phyloP scores from a whole-genome alignment of 2,888 invertebrate genomes.

The Cheilosia urbana region DNA sequence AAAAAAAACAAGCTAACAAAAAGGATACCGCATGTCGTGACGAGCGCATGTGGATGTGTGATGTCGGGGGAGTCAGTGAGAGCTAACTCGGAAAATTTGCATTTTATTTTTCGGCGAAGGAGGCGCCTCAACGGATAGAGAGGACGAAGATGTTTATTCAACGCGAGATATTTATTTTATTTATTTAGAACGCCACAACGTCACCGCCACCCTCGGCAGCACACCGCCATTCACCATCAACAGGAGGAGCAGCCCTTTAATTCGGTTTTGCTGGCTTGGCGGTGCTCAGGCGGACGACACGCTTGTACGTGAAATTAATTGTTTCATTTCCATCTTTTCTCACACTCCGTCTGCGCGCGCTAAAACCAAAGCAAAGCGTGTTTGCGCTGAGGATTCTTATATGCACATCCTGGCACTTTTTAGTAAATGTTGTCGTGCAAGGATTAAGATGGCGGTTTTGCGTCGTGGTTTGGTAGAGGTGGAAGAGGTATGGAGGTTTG shows the following conservation, averaged over 20 bases:
- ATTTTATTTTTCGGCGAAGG: constrained; percentile 23
- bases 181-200: constrained; percentile 62
- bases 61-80: neutral
- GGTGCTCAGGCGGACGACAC: neutral
- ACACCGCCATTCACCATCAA: constrained; percentile 11
- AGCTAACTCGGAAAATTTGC: constrained; percentile 45
- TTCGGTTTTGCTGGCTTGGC: constrained; percentile 6
- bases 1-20: constrained; percentile 3
- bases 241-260: constrained; percentile 61
- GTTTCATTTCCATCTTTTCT: constrained; percentile 67
- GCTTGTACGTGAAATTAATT: constrained; percentile 60
- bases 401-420: constrained; percentile 51
- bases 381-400: constrained; percentile 44
- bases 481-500: neutral
- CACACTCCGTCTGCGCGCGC: constrained; percentile 8
- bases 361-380: constrained; percentile 39
- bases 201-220: neutral
- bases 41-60: constrained; percentile 1
- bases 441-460: constrained; percentile 57
- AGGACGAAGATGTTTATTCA: constrained; percentile 67
- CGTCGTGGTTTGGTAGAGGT: constrained; percentile 17
- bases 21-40: constrained; percentile 27
- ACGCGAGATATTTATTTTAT: constrained; percentile 67
- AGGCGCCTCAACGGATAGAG: constrained; percentile 12
- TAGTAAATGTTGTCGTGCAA: constrained; percentile 46